phyloP scores from a whole-genome alignment of 2,888 invertebrate genomes.

The Aspidiotus destructor region DNA sequence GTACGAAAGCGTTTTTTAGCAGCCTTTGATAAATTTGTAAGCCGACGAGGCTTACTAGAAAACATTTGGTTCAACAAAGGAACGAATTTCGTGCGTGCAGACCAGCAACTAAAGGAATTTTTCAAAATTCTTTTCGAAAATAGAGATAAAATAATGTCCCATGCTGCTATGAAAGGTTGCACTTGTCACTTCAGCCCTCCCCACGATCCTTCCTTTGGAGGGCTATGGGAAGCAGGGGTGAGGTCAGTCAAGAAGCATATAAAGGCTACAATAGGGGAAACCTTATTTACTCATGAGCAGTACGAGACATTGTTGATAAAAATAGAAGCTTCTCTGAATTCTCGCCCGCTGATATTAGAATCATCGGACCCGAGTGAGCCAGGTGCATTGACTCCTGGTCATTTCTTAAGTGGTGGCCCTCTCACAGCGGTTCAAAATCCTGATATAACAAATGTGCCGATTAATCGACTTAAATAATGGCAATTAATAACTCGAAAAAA shows the following conservation, averaged over 20 bases:
- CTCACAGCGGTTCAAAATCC: constrained; percentile 37
- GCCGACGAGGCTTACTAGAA: no score
- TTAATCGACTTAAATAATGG: constrained; percentile 1
- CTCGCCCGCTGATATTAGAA: neutral
- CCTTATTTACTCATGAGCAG: constrained; percentile 37
- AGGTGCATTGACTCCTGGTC: constrained; percentile 19
- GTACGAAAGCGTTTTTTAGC: no score
- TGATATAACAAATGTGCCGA: constrained; percentile 35
- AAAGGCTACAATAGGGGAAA: constrained; percentile 23
- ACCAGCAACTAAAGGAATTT: no score
- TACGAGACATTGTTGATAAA: neutral
- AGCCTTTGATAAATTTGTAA: no score
- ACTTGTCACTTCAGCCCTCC: no score
- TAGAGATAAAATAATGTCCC: no score
- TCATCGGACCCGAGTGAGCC: neutral
- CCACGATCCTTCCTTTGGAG: no score
- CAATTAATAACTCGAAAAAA: neutral
- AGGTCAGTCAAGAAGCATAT: constrained; percentile 6
- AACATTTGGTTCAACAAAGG: no score
- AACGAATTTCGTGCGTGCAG: no score
- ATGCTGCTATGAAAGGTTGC: no score
- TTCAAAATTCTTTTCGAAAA: no score
- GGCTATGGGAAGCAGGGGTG: constrained; percentile 14
- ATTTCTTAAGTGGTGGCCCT: constrained; percentile 39
- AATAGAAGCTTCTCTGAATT: neutral